Percentiles rank a stretch among this genome's conserved stretches.
phyloP scores from a whole-genome alignment of 2,888 invertebrate species.

The Campopleginae sp. region DNA sequence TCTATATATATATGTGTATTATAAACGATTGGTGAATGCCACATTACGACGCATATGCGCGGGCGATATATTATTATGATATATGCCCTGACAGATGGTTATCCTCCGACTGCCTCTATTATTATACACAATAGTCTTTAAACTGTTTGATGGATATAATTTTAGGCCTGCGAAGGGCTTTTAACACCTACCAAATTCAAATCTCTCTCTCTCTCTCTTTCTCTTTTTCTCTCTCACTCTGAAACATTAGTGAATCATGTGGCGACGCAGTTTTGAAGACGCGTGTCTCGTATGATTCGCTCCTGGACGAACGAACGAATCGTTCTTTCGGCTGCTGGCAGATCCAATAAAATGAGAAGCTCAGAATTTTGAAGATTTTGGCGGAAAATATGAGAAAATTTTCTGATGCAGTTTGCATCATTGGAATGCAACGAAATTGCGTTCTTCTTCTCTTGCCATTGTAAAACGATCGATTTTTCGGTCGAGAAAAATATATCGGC shows the following conservation, averaged over 20 bases:
- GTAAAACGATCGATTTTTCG: too few relatives aligned
- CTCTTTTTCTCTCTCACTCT: background rate
- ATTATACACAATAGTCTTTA: constrained; percentile 75
- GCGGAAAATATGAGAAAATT: background rate
- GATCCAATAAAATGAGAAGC: background rate
- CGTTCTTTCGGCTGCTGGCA: background rate
- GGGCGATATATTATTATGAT: constrained; percentile 70
- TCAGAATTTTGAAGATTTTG: background rate
- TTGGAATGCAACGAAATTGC: too few relatives aligned
- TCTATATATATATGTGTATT: background rate
- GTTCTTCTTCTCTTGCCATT: too few relatives aligned
- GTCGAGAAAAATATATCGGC: too few relatives aligned
- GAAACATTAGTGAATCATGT: background rate
- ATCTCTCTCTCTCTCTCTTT: constrained; percentile 10
- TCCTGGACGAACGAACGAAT: background rate
- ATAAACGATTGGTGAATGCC: constrained; percentile 53
- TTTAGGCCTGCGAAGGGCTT: constrained; percentile 65
- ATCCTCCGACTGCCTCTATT: constrained; percentile 70
- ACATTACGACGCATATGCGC: constrained; percentile 65
- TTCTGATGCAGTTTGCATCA: too few relatives aligned
- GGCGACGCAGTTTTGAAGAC: constrained; percentile 13
- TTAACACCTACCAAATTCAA: constrained; percentile 63
- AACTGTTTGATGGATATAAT: constrained; percentile 75
- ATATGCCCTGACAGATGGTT: constrained; percentile 71
- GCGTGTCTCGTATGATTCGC: background rate